A percentile compares a stretch with the other conserved stretches of the same genome.
Evolutionary conservation across 2,888 invertebrate species (phyloP).

Genomic region (Hirudinaria manillensis): DNA sequence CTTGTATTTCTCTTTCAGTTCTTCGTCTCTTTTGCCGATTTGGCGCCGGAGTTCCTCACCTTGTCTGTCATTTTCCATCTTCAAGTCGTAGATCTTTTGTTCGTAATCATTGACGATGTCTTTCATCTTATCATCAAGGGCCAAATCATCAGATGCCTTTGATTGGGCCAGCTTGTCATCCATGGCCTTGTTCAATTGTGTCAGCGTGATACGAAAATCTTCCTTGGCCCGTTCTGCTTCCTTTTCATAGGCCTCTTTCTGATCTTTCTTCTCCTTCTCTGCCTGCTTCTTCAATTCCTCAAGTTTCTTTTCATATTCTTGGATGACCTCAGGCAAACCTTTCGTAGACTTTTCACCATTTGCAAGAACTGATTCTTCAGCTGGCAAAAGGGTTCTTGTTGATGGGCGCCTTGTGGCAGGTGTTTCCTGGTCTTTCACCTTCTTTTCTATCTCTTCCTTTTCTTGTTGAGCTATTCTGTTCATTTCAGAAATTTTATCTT

Average conservation of each 20-base stretch:
- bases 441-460: background rate
- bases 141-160: background rate
- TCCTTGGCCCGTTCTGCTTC: background rate
- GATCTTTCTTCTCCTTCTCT: slow-evolving; percentile 18
- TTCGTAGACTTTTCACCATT: background rate
- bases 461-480: background rate
- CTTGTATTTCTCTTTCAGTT: background rate
- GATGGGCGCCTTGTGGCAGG: background rate
- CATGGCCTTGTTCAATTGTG: background rate
- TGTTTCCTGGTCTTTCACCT: background rate
- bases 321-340: too few relatives aligned
- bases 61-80: slow-evolving; percentile 3
- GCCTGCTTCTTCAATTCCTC: background rate
- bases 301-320: slow-evolving; percentile 1
- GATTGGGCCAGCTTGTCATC: background rate
- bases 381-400: background rate
- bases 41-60: too few relatives aligned
- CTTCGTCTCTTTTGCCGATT: background rate
- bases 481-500: background rate
- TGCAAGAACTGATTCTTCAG: background rate
- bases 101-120: background rate
- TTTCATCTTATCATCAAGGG: background rate
- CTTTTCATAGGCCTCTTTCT: background rate
- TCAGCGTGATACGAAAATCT: background rate
- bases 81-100: background rate